A percentile compares a stretch with the other conserved stretches of the same genome.
phyloP scores from a whole-genome alignment of 2,113 vertebrate species.

The Drymodes brunneopygia region DNA sequence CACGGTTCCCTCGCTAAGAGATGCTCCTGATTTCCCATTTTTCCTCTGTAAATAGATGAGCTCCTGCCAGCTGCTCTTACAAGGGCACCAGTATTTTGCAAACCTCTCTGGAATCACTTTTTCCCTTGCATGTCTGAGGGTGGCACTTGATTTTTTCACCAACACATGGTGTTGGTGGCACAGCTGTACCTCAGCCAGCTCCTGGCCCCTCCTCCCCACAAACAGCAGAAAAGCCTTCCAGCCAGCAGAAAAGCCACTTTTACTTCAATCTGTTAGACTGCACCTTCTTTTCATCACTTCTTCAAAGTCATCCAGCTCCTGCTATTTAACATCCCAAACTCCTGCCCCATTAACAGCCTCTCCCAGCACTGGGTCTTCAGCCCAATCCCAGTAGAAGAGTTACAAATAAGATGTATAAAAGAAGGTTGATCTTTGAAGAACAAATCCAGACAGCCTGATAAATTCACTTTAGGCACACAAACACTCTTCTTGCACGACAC shows the following conservation, averaged over 20 bases:
- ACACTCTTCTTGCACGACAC: not conserved
- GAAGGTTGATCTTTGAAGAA: not conserved
- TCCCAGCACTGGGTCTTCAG: not conserved
- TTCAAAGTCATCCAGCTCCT: not conserved
- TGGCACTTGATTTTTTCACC: not conserved
- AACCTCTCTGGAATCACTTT: not conserved
- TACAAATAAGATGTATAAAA: not conserved
- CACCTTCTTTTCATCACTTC: not conserved
- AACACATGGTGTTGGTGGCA: not conserved
- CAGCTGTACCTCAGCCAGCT: fast-evolving
- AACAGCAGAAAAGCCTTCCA: not conserved
- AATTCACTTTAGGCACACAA: not conserved
- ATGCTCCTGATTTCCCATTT: not conserved
- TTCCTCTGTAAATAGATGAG: not conserved
- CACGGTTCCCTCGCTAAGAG: not conserved
- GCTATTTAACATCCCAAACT: not conserved
- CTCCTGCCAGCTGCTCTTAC: not conserved
- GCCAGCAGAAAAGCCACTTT: not conserved
- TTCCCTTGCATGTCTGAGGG: not conserved
- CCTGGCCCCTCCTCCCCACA: not conserved
- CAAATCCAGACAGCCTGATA: not conserved
- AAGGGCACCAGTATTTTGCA: not conserved
- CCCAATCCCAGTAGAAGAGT: not conserved
- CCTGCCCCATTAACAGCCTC: not conserved
- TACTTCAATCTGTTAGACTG: fast-evolving